Evolutionary conservation across 2,113 vertebrate genomes (phyloP), one percentile per base, ranked within the genome.

Genomic region (Thermophis baileyi): DNA sequence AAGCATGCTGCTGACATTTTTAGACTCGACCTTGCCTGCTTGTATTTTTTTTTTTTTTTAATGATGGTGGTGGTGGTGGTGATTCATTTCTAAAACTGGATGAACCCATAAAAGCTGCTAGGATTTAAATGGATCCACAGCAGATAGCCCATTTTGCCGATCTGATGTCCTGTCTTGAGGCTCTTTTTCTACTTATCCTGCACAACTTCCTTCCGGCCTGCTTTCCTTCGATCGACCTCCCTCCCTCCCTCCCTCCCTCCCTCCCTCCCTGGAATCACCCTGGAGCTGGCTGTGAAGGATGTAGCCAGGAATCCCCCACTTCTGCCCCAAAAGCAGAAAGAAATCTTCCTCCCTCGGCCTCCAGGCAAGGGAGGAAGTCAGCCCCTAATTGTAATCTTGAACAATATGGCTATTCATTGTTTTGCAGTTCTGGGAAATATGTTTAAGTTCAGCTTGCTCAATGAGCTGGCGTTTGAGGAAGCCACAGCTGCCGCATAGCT

Each of bases 201-300:
- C 95, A 96, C 92, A 92, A 96, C 96, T 98, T 97, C 97, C 97
- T 98, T 98, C 97, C 97, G 2, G 18, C 35, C 69, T 98, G 95
- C 96, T 47, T 57, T 44, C 24, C 97, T 97, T 96, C 96, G 95
- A 94, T 55, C 86, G 95, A 96, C 92, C 94, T 97, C 94, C 94
- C 87, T 95, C 95, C 92, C 86, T 95, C 96, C 92, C 94, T 97
- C 94, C 94, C 87, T 95, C 95, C 92, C 94, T 97, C 94, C 94
- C 85, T 95, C 96, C 92, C 94, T 97, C 94, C 94, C 93, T 94
- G 89, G 81, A 55, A 87, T 93, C 97, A 96, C 96, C 96, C 55
- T 50, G 96, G 92, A 95, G 8, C 92, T 96, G 95, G 50, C 93
- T 96, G 96, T 94, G 96, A 97, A 96, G 95, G 93, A 95, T 95